Evolutionary conservation across 2,113 vertebrate genomes (phyloP), one percentile per base, ranked within the genome.

Genomic region (Girardinichthys multiradiatus): DNA sequence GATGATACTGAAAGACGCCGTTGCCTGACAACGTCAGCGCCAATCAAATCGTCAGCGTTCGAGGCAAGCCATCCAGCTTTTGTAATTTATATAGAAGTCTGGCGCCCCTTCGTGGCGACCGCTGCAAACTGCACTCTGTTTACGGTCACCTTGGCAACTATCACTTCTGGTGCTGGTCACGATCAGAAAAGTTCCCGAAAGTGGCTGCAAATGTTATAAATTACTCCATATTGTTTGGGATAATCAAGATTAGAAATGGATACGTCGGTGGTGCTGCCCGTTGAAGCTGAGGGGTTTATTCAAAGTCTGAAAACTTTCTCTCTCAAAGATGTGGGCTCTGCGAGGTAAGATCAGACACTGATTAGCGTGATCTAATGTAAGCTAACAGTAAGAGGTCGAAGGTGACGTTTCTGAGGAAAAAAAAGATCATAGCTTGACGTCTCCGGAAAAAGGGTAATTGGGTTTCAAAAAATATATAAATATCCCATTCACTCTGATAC

Each of bases 211-310:
- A 14, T 11, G 27, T 17, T 1, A 4, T 12, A 26, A 61, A 30
- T 37, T 30, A 14, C 1, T 60, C 31, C 7, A 9, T 4, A 45
- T 4, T 2, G 28, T 65, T 3, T 8, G 2, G 9, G 31, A 17
- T 35, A 4, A 17, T 26, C 21, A 24, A 3, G 15, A n/a, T 0
- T 4, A 12, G 0, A 68, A 9, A 92, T 93, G 92, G 86, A 90
- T 15, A 64, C 80, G 14, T 86, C 92, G 26, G 78, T 92, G 0
- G 65, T 97, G 64, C 30, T 94, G 7, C 94, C 95, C 0, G 93
- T 87, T 0, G 97, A 98, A 75, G 95, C 95, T 0, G 96, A 96
- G 2, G 90, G 81, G 13, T 89, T 95, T 69, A 89, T 97, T 68
- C 92, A 79, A 69, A 89, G 84, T 79, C 88, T 99, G 86, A 91